Evolutionary conservation across 2,113 vertebrate genomes (phyloP).

Genomic region (Gymnogyps californianus): DNA sequence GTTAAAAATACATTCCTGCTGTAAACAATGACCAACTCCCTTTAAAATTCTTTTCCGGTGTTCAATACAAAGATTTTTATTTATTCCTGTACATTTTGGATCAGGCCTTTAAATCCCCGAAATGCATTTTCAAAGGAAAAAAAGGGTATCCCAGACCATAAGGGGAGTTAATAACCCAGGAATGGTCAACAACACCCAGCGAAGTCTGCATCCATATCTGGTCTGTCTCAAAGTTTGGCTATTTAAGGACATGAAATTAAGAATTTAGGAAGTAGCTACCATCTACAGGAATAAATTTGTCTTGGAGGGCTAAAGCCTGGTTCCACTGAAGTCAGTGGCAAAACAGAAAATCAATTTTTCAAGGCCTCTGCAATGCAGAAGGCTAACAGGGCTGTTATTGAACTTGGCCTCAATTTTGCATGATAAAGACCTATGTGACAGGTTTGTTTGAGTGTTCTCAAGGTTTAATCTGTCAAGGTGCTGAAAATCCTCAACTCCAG

Average conservation of each 20-base stretch:
- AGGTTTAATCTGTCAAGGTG: not conserved
- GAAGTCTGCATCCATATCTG: not conserved
- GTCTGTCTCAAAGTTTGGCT: not conserved
- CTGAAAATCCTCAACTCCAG: not conserved
- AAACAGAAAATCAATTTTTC: slow-evolving; percentile 43
- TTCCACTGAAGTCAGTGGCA: not conserved
- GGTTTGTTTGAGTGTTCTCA: not conserved
- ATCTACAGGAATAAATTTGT: not conserved
- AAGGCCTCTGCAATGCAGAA: slow-evolving; percentile 28
- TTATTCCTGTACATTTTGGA: not conserved
- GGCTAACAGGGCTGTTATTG: not conserved
- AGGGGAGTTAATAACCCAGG: not conserved
- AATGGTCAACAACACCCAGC: not conserved
- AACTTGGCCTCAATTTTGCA: slow-evolving; percentile 28
- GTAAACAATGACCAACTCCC: not conserved
- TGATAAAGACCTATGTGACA: not conserved
- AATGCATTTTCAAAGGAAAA: not conserved
- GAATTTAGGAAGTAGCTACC: not conserved
- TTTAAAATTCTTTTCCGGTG: not conserved
- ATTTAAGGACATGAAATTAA: not conserved
- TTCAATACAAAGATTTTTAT: not conserved
- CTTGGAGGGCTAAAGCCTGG: not conserved
- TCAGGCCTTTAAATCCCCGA: not conserved
- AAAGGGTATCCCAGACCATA: not conserved
- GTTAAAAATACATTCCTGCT: not conserved